Evolutionary conservation across 2,888 invertebrate genomes (phyloP), one percentile per base, ranked within the genome.

Genomic region (Pantelozetes paolii): DNA sequence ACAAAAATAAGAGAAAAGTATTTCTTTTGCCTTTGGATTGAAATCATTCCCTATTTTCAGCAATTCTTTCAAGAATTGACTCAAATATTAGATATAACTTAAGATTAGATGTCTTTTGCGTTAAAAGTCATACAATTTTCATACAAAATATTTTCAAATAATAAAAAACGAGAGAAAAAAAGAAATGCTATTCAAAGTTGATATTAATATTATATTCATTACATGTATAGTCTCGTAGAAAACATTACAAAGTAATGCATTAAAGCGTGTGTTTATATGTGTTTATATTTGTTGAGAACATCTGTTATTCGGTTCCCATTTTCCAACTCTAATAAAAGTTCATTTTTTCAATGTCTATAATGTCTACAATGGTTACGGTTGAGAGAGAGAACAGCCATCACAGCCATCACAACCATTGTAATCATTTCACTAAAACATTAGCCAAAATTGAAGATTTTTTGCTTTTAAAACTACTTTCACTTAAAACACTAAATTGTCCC

Each of bases 301-400:
- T 67, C 36, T 67, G 67, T 67, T 67, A 40, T 67, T 67, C n/a
- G 5, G 20, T 11, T 40, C 23, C 20, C 8, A 67, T 67, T 67
- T 67, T 67, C 67, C 40, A 36, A 67, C 13, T n/a, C 20, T 40
- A 40, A 67, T 67, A 67, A 67, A 67, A 67, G 20, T 67, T 36
- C 36, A 67, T 67, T 67, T 62, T n/a, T n/a, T n/a, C n/a, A n/a
- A 36, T 40, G 30, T 18, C 28, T 42, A 20, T n/a, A 36, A 67
- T 67, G 36, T 67, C 67, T 67, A 67, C 67, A 67, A 67, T 40
- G 40, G 36, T 67, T 67, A 67, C 40, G 67, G 40, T 67, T 67
- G 67, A 18, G 40, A 67, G 67, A 8, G 23, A 6, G 59, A 1
- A 18, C 62, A 32, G 8, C 2, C 50, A 50, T 50, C 30, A 28